These are phyloP conservation scores for Metopia argyrocephala DNA, from an alignment of 2,888 invertebrate genomes.

Conservation along the genomic window DNA sequence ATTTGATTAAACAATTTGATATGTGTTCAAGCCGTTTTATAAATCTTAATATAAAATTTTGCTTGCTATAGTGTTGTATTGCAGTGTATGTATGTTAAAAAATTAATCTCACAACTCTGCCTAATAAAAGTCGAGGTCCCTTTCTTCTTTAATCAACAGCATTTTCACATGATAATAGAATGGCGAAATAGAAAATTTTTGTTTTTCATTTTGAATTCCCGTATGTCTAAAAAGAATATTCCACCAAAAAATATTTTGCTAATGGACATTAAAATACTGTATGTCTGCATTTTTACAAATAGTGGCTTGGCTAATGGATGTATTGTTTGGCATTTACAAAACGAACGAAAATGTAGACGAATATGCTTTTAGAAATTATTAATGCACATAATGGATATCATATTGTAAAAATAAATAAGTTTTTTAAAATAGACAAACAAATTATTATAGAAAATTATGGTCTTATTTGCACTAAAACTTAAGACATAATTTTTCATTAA, in stretches of 20 bases:
- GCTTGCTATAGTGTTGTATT: too few relatives aligned
- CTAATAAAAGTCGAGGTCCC: too few relatives aligned
- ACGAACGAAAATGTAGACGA: not conserved
- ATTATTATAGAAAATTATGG: not conserved
- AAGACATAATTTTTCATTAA: too few relatives aligned
- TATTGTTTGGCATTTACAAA: constrained; percentile 27
- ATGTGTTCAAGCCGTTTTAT: too few relatives aligned
- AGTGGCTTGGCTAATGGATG: constrained; percentile 44
- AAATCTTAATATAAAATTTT: too few relatives aligned
- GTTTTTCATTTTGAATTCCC: too few relatives aligned
- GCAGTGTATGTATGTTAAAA: too few relatives aligned
- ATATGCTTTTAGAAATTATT: constrained; percentile 42
- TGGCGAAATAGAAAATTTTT: not conserved
- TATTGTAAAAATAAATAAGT: not conserved
- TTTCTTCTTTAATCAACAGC: not conserved
- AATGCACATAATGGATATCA: constrained; percentile 41
- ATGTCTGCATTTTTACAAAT: constrained; percentile 33
- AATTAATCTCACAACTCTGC: too few relatives aligned
- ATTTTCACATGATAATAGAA: not conserved
- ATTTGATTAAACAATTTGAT: too few relatives aligned
- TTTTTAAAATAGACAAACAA: not conserved
- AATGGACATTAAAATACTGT: constrained; percentile 55
- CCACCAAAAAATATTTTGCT: constrained; percentile 11
- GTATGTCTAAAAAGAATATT: not conserved
- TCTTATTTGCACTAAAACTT: not conserved